Conservation (phyloP, 2,113 vertebrate genomes). For the Myrmecobius fasciatus region DNA sequence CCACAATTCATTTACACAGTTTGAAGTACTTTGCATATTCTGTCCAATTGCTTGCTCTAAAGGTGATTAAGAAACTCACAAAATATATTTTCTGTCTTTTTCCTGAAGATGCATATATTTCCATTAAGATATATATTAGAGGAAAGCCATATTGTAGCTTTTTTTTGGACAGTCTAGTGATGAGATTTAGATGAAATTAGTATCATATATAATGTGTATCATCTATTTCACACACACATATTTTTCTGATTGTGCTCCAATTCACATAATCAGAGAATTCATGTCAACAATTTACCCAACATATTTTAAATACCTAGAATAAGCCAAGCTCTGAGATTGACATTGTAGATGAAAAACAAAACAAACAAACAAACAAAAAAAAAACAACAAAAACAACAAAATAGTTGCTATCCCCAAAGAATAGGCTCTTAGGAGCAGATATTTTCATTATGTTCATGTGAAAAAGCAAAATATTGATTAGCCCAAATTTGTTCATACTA, state of each 20-base stretch:
- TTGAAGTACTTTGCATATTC: neutral
- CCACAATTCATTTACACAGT: neutral
- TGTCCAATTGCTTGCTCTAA: slow-evolving; percentile 32
- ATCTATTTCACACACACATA: neutral
- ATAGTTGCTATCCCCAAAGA: neutral
- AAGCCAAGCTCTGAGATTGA: neutral
- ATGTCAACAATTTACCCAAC: neutral
- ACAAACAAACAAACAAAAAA: too few relatives aligned
- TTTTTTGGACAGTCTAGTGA: slow-evolving; percentile 19
- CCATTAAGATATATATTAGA: neutral
- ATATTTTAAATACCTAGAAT: neutral
- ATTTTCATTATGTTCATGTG: slow-evolving; percentile 2
- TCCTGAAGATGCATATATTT: slow-evolving; percentile 30
- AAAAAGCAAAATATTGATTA: neutral
- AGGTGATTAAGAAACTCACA: slow-evolving; percentile 38
- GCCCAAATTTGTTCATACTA: neutral
- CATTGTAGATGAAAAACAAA: slow-evolving; percentile 35
- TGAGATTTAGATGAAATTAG: slow-evolving; percentile 45
- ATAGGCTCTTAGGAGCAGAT: neutral
- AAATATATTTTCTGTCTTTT: slow-evolving; percentile 13
- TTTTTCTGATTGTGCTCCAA: neutral
- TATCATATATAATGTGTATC: neutral
- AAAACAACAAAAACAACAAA: neutral
- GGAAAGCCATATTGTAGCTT: slow-evolving; percentile 37
- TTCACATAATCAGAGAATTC: neutral